A percentile compares a stretch with the other conserved stretches of the same genome.
These are phyloP conservation scores for Eurosta solidaginis DNA, from an alignment of 1,140 invertebrate genomes.

Conservation along the genomic window DNA sequence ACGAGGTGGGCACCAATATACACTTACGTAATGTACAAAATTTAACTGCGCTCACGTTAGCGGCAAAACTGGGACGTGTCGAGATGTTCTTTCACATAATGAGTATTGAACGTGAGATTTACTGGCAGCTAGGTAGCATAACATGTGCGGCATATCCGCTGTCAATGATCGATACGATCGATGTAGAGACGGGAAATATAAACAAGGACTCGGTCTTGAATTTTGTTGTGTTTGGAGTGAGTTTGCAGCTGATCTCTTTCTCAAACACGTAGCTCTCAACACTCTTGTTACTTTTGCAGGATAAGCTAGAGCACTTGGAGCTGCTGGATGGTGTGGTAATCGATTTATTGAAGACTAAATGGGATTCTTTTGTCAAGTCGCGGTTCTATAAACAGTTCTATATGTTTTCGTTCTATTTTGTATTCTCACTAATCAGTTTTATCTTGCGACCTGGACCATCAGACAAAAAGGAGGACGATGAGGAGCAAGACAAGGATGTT, in stretches of 20 bases:
- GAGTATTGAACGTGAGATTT: conserved; percentile 92
- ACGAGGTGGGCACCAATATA: conserved; percentile 86
- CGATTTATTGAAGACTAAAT: conserved; percentile 94
- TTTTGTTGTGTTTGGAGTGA: conserved; percentile 97
- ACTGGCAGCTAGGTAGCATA: conserved; percentile 95
- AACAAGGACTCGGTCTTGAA: conserved; percentile 93
- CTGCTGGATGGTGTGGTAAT: conserved; percentile 94
- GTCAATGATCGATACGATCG: conserved; percentile 95
- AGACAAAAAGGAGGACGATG: conserved; percentile 47
- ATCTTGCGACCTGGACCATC: conserved; percentile 79
- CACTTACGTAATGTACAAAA: conserved; percentile 84
- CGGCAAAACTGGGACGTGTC: conserved; percentile 89
- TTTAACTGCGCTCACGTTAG: conserved; percentile 89
- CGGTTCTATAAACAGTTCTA: conserved; percentile 93
- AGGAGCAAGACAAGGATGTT: conserved; percentile 40
- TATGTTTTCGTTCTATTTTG: conserved; percentile 86
- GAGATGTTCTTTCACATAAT: conserved; percentile 96
- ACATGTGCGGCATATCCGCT: conserved; percentile 96
- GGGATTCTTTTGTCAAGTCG: conserved; percentile 95
- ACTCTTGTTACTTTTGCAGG: conserved; percentile 69
- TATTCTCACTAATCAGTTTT: conserved; percentile 85
- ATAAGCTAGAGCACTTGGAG: conserved; percentile 92
- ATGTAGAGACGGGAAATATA: conserved; percentile 86
- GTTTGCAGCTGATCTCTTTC: conserved; percentile 42
- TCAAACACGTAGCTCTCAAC: neutral